Conservation (phyloP, 2,888 invertebrate species). For the Tricholauxania praeusta region DNA sequence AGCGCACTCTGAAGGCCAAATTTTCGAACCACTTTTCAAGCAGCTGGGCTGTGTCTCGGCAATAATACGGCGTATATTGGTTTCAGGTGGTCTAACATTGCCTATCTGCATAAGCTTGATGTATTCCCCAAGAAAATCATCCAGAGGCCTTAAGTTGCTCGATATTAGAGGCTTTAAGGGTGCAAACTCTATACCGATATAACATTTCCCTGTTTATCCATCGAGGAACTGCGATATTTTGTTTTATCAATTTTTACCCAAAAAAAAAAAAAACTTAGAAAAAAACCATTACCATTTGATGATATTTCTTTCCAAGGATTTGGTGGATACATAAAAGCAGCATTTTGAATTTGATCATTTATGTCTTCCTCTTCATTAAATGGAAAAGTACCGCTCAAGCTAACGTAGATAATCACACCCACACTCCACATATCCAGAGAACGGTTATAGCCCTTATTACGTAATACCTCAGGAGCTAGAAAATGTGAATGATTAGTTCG, state of each 20-base stretch:
- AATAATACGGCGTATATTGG: no score
- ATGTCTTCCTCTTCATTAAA: conserved; percentile 99
- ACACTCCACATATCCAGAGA: conserved; percentile 99
- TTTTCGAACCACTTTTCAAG: no score
- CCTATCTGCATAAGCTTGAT: no score
- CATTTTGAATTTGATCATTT: conserved; percentile 99
- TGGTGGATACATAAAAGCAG: conserved; percentile 99
- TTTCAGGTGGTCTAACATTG: no score
- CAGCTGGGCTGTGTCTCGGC: no score
- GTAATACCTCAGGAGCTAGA: conserved; percentile 95
- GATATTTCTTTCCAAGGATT: conserved; percentile 98
- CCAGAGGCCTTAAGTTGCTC: no score
- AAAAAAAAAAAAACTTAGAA: no score
- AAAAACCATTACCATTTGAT: conserved; percentile 75
- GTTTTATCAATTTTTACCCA: not conserved
- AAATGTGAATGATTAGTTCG: conserved; percentile 13
- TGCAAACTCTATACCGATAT: no score
- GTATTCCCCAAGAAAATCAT: no score
- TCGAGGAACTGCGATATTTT: not conserved
- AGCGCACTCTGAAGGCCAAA: no score
- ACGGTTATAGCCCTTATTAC: conserved; percentile 98
- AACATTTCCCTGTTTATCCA: no score
- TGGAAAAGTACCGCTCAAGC: conserved; percentile 97
- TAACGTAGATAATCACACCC: conserved; percentile 98
- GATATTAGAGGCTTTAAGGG: no score